Evolutionary conservation across 2,888 invertebrate genomes (phyloP), one percentile per base, ranked within the genome.

Genomic region (Heliconius cydno): DNA sequence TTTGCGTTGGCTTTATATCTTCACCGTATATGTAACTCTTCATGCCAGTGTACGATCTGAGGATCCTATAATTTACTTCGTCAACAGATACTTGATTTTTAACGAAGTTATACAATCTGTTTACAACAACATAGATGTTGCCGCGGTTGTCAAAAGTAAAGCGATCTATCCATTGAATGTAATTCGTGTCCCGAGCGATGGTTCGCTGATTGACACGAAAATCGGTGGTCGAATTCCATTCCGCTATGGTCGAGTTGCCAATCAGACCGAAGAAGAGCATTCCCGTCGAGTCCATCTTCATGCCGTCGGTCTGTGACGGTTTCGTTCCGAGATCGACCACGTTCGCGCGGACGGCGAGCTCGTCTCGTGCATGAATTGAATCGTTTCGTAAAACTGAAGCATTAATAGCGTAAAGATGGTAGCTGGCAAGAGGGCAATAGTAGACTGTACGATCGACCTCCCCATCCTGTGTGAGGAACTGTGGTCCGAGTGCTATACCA

Each of bases 81-180:
- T 91, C 94, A 30, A 94, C 84, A 82, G 96, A 95, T 71, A 97
- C 93, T 79, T 95, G 95, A 80, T 95, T 95, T 83, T 95, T 96
- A 63, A 97, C 95, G 86, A 96, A 97, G 88, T 96, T 96, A 84
- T 96, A 96, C 82, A 97, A 89, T 75, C 96, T 93, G 89, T 97
- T 97, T n/a, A 97, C 94, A 15, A 97, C 94, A 15, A 96, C 96
- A 88, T 96, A 97, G 12, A 97, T 90, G 86, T 96, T 96, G 46
- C 97, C 97, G 76, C 92, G 90, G 80, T 95, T 95, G 86, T 97
- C 97, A 85, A 97, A 96, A 80, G 96, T 95, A 88, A 97, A 97
- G 6, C 97, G 96, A 86, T 96, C 97, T 0, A 97, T 96, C 97
- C 97, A 97, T 88, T 97, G 97, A 83, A 97, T 96, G 85, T 96